Evolutionary conservation across 2,797 vertebrate species (phyloP).

Genomic region (Tinamus major): DNA sequence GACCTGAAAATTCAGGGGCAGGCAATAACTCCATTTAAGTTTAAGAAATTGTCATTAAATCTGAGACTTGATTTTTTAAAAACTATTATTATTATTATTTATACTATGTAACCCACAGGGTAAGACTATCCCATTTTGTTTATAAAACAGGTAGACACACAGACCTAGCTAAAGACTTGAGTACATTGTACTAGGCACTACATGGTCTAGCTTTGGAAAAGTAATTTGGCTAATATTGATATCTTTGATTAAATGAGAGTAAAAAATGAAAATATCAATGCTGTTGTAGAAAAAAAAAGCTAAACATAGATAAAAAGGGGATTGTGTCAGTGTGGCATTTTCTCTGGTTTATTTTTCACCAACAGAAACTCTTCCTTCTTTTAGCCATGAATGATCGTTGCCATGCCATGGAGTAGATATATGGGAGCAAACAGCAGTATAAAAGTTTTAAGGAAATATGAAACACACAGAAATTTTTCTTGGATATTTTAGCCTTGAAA

Average conservation of each 20-base stretch:
- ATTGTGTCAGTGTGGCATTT: not conserved
- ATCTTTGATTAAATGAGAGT: not conserved
- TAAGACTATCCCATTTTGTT: accelerated
- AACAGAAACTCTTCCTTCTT: not conserved
- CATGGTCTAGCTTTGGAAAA: not conserved
- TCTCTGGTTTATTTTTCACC: not conserved
- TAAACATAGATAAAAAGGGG: not conserved
- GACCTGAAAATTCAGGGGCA: not conserved
- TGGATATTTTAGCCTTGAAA: not conserved
- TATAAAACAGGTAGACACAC: not conserved
- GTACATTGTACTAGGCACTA: not conserved
- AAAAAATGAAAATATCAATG: not conserved
- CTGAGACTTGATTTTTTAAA: too few species aligned
- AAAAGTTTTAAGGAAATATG: not conserved
- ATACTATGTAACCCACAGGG: too few species aligned
- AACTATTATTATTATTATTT: not conserved
- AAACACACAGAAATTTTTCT: not conserved
- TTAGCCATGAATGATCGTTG: not conserved
- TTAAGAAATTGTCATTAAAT: not conserved
- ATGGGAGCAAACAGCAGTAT: not conserved
- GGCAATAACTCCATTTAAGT: not conserved
- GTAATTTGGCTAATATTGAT: not conserved
- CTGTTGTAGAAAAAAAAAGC: not conserved
- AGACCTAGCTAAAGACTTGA: not conserved
- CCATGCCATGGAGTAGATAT: not conserved